These are phyloP conservation scores for Parazoanthus swiftii DNA, from an alignment of 92 coral and sea anemone species.

Conservation along the genomic window DNA sequence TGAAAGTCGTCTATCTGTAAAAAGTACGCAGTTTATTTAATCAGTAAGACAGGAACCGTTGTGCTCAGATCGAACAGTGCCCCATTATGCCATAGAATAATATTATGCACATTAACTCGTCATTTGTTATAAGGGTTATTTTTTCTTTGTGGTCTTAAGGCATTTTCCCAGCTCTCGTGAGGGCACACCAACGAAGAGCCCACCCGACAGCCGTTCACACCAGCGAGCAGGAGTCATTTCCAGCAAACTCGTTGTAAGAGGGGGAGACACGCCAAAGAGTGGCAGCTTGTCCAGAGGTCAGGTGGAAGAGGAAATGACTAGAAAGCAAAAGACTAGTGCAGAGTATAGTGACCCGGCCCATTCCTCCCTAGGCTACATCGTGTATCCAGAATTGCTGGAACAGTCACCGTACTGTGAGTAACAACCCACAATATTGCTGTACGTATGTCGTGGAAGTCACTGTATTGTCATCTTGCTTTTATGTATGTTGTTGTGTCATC, in stretches of 20 bases:
- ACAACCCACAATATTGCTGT: not conserved
- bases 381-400: not conserved
- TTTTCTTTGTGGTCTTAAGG: not conserved
- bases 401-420: conserved; percentile 6
- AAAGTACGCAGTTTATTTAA: no score
- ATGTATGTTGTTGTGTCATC: no score
- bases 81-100: not conserved
- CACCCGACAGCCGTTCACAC: conserved; percentile 51
- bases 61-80: not conserved
- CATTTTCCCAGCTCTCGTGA: conserved; percentile 14
- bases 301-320: conserved; percentile 23
- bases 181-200: conserved; percentile 19
- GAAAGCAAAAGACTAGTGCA: conserved; percentile 34
- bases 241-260: conserved; percentile 73
- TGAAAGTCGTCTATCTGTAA: no score
- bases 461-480: no score
- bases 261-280: conserved; percentile 60
- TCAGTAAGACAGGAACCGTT: no score
- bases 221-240: conserved; percentile 67
- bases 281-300: not conserved
- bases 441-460: not conserved
- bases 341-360: conserved; percentile 19
- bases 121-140: not conserved
- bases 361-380: conserved; percentile 15
- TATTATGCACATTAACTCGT: not conserved